These are phyloP conservation scores for Leptatherina wallacei DNA, from an alignment of 2,797 vertebrate genomes.

Conservation along the genomic window DNA sequence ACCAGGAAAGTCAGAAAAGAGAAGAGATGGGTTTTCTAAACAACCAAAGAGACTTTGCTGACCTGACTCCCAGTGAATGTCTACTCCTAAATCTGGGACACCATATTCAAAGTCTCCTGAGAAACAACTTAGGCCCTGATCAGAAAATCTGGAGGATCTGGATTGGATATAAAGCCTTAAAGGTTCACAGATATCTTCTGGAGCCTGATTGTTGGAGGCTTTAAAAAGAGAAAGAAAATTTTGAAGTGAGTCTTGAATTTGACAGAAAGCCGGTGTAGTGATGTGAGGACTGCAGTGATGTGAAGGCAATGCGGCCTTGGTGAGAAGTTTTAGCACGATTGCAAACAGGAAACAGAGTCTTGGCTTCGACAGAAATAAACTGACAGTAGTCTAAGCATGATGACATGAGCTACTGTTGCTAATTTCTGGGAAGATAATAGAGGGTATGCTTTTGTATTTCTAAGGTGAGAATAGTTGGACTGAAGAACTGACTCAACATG, in stretches of 20 bases:
- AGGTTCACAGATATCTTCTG: neutral
- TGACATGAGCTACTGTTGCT: neutral
- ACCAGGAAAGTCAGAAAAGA: too few species aligned
- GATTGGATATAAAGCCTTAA: neutral
- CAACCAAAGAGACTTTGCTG: too few species aligned
- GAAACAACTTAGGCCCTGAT: neutral
- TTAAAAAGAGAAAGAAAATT: neutral
- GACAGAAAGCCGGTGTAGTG: neutral
- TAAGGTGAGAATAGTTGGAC: neutral
- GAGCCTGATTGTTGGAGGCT: neutral
- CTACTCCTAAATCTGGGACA: neutral
- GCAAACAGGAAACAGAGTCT: neutral
- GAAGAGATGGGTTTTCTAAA: too few species aligned
- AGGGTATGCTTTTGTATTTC: neutral
- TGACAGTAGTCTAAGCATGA: neutral
- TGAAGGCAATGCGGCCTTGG: neutral
- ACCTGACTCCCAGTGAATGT: neutral
- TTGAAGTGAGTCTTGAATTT: neutral
- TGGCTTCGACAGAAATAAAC: neutral
- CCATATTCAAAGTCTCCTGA: neutral
- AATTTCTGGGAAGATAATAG: neutral
- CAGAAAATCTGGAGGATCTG: neutral
- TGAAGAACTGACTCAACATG: neutral
- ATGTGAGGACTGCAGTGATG: neutral
- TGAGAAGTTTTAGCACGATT: neutral